phyloP scores from a whole-genome alignment of 2,888 invertebrate species.

The Drosophila mercatorum region DNA sequence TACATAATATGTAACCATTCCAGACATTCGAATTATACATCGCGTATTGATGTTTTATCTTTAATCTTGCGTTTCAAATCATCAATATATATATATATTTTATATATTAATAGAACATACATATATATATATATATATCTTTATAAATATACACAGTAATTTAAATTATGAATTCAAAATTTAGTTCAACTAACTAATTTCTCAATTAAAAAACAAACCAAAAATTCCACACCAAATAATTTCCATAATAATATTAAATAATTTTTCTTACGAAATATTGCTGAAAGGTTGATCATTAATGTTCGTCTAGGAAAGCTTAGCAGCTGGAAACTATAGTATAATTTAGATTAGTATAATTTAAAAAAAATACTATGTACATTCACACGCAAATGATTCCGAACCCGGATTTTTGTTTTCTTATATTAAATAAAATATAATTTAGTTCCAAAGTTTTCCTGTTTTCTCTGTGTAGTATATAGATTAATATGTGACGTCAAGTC shows the following conservation, averaged over 20 bases:
- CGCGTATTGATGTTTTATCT: too few relatives aligned
- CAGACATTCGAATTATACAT: too few relatives aligned
- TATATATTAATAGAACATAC: too few relatives aligned
- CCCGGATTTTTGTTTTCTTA: slow-evolving; percentile 6
- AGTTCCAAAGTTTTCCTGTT: background rate
- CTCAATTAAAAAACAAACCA: background rate
- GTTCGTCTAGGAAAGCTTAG: background rate
- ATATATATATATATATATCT: too few relatives aligned
- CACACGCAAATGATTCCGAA: slow-evolving; percentile 1
- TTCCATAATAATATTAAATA: background rate
- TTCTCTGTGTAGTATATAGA: background rate
- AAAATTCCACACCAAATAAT: background rate
- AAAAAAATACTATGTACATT: background rate
- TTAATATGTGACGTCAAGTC: slow-evolving; percentile 20
- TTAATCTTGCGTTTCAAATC: too few relatives aligned
- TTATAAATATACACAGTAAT: too few relatives aligned
- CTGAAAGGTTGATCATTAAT: background rate
- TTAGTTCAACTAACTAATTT: too few relatives aligned
- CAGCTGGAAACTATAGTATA: background rate
- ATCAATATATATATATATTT: too few relatives aligned
- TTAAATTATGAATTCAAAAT: too few relatives aligned
- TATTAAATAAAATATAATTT: background rate
- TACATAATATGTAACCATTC: too few relatives aligned
- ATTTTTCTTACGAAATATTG: slow-evolving; percentile 3
- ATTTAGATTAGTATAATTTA: background rate